These are phyloP conservation scores for Pollenia angustigena DNA, from an alignment of 2,888 invertebrate species.

Conservation along the genomic window DNA sequence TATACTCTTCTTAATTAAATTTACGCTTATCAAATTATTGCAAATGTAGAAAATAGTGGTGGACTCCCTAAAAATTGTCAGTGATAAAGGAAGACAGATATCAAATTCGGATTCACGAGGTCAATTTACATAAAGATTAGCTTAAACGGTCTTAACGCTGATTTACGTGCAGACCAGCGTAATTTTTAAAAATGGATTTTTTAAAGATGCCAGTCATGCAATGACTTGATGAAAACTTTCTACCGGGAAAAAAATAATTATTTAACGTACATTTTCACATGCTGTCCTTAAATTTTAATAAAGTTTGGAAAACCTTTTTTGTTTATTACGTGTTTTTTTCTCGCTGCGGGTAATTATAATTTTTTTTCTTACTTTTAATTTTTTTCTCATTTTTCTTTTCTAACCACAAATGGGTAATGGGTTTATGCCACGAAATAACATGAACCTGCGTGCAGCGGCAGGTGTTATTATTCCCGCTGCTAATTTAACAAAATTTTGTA, in stretches of 20 bases:
- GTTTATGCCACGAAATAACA: slow-evolving; percentile 51
- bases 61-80: too few relatives aligned
- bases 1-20: too few relatives aligned
- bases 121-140: too few relatives aligned
- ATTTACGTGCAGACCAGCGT: too few relatives aligned
- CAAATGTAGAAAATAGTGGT: too few relatives aligned
- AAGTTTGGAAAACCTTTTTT: not conserved
- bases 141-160: too few relatives aligned
- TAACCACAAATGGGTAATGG: slow-evolving; percentile 53
- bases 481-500: slow-evolving; percentile 39
- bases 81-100: too few relatives aligned
- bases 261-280: slow-evolving; percentile 1
- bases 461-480: slow-evolving; percentile 53
- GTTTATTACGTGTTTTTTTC: not conserved
- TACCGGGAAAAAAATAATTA: not conserved
- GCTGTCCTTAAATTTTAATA: not conserved
- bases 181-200: too few relatives aligned
- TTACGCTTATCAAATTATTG: too few relatives aligned
- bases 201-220: too few relatives aligned
- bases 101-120: too few relatives aligned
- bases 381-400: slow-evolving; percentile 14
- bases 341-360: slow-evolving; percentile 46
- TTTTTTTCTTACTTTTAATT: not conserved
- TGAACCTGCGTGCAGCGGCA: slow-evolving; percentile 47
- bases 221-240: not conserved